These are phyloP conservation scores for Eupithecia subumbrata DNA, from an alignment of 2,888 invertebrate genomes.

Conservation along the genomic window DNA sequence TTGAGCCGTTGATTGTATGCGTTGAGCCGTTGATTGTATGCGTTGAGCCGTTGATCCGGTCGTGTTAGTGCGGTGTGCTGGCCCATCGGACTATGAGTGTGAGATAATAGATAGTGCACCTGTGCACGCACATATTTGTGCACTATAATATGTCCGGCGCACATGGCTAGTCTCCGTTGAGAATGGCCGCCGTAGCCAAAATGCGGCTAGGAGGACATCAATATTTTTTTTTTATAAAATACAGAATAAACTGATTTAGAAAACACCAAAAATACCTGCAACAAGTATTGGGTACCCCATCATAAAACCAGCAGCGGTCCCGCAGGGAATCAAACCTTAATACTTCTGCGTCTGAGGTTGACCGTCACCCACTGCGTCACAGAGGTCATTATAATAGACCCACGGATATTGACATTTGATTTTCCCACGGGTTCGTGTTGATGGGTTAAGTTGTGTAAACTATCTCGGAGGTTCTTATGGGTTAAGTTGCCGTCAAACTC, in stretches of 20 bases:
- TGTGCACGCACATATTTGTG: background rate
- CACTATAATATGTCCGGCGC: background rate
- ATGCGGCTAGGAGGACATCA: too few species aligned
- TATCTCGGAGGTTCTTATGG: background rate
- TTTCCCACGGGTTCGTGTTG: slow-evolving; percentile 15
- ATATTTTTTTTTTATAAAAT: too few species aligned
- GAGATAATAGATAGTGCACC: background rate
- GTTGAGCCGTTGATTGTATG: too few species aligned
- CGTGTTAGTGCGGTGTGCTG: background rate
- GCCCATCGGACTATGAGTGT: background rate
- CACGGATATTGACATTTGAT: slow-evolving; percentile 24
- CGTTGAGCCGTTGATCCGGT: too few species aligned
- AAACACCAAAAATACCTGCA: background rate
- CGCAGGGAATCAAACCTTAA: background rate
- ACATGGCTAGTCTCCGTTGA: background rate
- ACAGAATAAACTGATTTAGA: too few species aligned
- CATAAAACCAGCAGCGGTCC: background rate
- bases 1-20: too few species aligned
- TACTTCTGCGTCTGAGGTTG: background rate
- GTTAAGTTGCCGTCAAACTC: slow-evolving; percentile 8
- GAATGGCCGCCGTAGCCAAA: background rate
- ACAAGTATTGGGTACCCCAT: too few species aligned
- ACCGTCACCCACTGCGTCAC: background rate
- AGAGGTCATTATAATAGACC: slow-evolving; percentile 21
- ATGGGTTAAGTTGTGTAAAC: slow-evolving; percentile 20